Evolutionary conservation across 2,888 invertebrate species (phyloP).

Genomic region (Dasysyrphus albostriatus): DNA sequence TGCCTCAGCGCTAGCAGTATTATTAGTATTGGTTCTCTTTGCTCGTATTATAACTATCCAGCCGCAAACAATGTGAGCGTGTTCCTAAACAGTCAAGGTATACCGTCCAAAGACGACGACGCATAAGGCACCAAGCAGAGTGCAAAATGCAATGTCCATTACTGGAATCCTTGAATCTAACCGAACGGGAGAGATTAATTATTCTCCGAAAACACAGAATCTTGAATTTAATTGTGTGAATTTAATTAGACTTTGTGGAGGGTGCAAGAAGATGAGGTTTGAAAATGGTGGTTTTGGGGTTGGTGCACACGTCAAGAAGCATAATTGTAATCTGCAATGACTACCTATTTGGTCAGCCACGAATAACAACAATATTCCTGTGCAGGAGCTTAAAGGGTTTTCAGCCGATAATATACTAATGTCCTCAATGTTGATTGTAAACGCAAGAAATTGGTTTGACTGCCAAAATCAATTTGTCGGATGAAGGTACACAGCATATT

Average conservation of each 20-base stretch:
- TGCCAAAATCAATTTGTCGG: slow-evolving; percentile 63
- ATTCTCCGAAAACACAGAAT: slow-evolving; percentile 39
- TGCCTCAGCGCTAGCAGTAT: not conserved
- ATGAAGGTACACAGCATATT: slow-evolving; percentile 2
- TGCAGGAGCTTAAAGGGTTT: slow-evolving; percentile 9
- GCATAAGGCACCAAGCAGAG: not conserved
- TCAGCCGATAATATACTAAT: slow-evolving; percentile 7
- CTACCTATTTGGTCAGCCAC: not conserved
- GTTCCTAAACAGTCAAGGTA: slow-evolving; percentile 7
- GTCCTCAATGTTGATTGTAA: slow-evolving; percentile 23
- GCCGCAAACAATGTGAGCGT: slow-evolving; percentile 34
- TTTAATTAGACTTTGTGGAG: slow-evolving; percentile 60
- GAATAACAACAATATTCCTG: slow-evolving; percentile 19
- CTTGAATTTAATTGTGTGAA: slow-evolving; percentile 61
- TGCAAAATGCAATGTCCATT: not conserved
- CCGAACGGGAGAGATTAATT: slow-evolving; percentile 27
- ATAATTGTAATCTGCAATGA: slow-evolving; percentile 25
- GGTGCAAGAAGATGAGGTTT: not conserved
- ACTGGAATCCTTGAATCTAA: slow-evolving; percentile 3
- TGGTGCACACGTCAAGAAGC: not conserved
- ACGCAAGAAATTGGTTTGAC: slow-evolving; percentile 23
- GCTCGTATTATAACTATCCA: slow-evolving; percentile 48
- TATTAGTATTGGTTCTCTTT: slow-evolving; percentile 33
- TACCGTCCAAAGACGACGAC: not conserved
- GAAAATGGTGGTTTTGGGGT: not conserved